A percentile compares a stretch with the other conserved stretches of the same genome.
Conservation (phyloP, 1,140 invertebrate genomes). For the Euura saliciscinereae region DNA sequence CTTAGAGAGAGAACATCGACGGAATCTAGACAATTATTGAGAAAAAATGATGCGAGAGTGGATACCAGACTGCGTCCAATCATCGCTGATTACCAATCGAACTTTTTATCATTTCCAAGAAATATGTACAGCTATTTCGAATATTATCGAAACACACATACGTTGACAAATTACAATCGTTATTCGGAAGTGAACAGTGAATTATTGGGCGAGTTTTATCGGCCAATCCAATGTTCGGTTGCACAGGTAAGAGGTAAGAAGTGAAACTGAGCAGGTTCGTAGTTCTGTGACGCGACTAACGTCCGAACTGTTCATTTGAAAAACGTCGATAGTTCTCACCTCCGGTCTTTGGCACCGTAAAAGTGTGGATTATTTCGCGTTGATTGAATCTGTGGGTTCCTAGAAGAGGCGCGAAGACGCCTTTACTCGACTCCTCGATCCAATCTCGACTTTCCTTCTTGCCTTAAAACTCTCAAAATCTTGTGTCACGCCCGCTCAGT, state of each 20-base stretch:
- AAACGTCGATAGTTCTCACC: background rate
- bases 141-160: too few species aligned
- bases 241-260: background rate
- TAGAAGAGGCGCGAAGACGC: background rate
- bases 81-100: background rate
- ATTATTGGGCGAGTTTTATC: background rate
- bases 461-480: background rate
- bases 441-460: background rate
- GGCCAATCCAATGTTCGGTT: background rate
- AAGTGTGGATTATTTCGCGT: conserved; percentile 26
- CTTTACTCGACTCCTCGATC: background rate
- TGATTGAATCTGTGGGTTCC: conserved; percentile 21
- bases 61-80: background rate
- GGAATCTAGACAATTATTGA: conserved; percentile 2
- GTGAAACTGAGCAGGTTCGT: too few species aligned
- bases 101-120: background rate
- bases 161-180: background rate
- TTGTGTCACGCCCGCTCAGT: background rate
- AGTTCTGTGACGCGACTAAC: too few species aligned
- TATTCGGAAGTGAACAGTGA: background rate
- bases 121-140: too few species aligned
- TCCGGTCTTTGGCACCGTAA: conserved; percentile 16
- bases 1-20: background rate
- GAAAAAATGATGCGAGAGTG: background rate
- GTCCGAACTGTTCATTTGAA: background rate